Evolutionary conservation across 2,888 invertebrate genomes (phyloP).

Genomic region (Euzetes globulus): DNA sequence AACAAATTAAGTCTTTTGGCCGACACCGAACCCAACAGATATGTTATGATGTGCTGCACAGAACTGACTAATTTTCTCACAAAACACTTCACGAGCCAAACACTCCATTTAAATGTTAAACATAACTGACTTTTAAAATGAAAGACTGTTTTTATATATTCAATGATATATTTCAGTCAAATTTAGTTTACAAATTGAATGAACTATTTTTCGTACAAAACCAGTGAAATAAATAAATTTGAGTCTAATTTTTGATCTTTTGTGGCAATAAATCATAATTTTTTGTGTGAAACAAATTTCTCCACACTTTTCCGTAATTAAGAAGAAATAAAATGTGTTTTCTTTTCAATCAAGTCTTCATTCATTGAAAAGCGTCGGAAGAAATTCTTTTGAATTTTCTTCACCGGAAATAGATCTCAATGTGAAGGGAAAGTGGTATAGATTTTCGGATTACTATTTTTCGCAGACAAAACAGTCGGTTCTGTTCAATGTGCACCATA

Average conservation of each 20-base stretch:
- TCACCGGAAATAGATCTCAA: too few species aligned
- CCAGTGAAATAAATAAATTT: neutral
- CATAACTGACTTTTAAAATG: neutral
- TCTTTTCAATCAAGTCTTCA: neutral
- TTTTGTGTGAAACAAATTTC: too few species aligned
- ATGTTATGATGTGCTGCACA: neutral
- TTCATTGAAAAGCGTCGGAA: neutral
- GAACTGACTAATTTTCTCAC: neutral
- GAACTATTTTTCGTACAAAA: neutral
- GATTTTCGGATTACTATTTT: neutral
- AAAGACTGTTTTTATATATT: neutral
- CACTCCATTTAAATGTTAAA: too few species aligned
- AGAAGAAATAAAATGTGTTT: too few species aligned
- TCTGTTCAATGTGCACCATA: neutral
- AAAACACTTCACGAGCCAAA: neutral
- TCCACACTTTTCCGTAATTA: too few species aligned
- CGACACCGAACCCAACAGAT: neutral
- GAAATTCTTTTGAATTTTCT: neutral
- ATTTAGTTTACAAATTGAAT: neutral
- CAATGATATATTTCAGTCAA: neutral
- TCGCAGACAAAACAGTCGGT: neutral
- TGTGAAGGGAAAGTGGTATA: neutral
- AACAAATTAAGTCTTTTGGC: neutral
- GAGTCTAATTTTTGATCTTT: neutral
- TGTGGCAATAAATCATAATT: too few species aligned